Evolutionary conservation across 2,888 invertebrate species (phyloP).

Genomic region (Anoncus sp.): DNA sequence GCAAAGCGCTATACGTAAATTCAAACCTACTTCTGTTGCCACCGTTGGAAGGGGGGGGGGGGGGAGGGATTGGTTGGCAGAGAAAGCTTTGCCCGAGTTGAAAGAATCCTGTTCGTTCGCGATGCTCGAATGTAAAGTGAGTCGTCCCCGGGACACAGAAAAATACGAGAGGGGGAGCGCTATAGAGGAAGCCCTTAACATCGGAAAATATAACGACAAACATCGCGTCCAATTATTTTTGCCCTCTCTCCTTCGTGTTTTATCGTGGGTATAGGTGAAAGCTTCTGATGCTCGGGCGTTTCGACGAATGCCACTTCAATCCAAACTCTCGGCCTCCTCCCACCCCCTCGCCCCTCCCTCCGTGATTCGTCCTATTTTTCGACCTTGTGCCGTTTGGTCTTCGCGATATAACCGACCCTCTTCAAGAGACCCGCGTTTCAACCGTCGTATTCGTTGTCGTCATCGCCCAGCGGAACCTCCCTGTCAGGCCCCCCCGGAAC

Average conservation of each 20-base stretch:
- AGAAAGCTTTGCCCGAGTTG: conserved; percentile 55
- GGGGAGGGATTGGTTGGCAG: conserved; percentile 42
- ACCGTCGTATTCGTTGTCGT: conserved; percentile 17
- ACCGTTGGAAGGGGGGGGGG: too few relatives aligned
- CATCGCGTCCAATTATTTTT: conserved; percentile 81
- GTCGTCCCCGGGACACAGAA: conserved; percentile 38
- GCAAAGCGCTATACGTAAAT: conserved; percentile 17
- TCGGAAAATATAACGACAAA: conserved; percentile 75
- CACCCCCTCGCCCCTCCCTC: conserved; percentile 70
- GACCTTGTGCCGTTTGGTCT: conserved; percentile 34
- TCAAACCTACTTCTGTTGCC: conserved; percentile 16
- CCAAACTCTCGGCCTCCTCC: too few relatives aligned
- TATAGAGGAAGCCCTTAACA: conserved; percentile 59
- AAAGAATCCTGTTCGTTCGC: conserved; percentile 48
- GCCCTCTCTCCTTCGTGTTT: conserved; percentile 70
- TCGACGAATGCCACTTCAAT: conserved; percentile 78
- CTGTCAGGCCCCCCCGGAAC: conserved; percentile 18
- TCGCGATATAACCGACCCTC: conserved; percentile 53
- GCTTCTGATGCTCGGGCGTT: conserved; percentile 64
- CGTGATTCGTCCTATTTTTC: conserved; percentile 62
- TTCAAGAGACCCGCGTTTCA: conserved; percentile 31
- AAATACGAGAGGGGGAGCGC: conserved; percentile 36
- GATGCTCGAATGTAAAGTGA: conserved; percentile 50
- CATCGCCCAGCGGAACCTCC: conserved; percentile 26
- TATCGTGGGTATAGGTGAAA: conserved; percentile 53